Conservation (phyloP, 1,140 invertebrate genomes). For the Aporrectodea caliginosa region DNA sequence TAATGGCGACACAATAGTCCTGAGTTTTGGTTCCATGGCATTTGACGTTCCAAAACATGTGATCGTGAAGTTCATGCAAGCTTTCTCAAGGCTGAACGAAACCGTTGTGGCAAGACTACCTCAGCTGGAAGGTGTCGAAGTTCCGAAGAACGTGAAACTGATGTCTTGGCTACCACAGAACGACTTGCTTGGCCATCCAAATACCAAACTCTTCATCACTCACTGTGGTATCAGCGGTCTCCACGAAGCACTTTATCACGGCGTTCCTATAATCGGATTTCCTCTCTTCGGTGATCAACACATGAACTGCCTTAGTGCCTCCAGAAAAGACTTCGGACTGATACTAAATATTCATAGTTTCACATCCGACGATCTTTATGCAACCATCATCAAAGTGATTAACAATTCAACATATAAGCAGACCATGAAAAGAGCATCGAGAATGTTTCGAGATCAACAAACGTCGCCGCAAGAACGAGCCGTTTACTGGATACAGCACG, state of each 20-base stretch:
- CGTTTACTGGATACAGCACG: slow-evolving; percentile 32
- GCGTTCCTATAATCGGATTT: slow-evolving; percentile 39
- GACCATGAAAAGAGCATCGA: slow-evolving; percentile 18
- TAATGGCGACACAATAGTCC: slow-evolving; percentile 6
- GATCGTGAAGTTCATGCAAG: background rate
- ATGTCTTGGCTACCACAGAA: slow-evolving; percentile 68
- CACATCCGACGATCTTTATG: slow-evolving; percentile 20
- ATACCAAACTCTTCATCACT: slow-evolving; percentile 38
- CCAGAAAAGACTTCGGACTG: slow-evolving; percentile 40
- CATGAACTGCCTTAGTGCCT: slow-evolving; percentile 45
- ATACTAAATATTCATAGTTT: slow-evolving; percentile 25
- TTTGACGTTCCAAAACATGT: background rate
- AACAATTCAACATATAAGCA: slow-evolving; percentile 11
- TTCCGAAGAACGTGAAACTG: slow-evolving; percentile 62
- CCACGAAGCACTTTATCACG: slow-evolving; percentile 36
- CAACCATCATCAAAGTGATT: no score
- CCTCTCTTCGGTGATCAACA: slow-evolving; percentile 44
- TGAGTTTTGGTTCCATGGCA: background rate
- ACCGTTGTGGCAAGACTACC: background rate
- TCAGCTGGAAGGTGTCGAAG: background rate
- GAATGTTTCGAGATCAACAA: slow-evolving; percentile 10
- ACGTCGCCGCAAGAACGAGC: background rate
- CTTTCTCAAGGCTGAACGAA: background rate
- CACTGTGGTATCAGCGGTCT: slow-evolving; percentile 40
- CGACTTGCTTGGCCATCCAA: slow-evolving; percentile 33